Conservation (phyloP, 37 sponge, comb jelly and placozoan species). For the Ianthella basta region DNA sequence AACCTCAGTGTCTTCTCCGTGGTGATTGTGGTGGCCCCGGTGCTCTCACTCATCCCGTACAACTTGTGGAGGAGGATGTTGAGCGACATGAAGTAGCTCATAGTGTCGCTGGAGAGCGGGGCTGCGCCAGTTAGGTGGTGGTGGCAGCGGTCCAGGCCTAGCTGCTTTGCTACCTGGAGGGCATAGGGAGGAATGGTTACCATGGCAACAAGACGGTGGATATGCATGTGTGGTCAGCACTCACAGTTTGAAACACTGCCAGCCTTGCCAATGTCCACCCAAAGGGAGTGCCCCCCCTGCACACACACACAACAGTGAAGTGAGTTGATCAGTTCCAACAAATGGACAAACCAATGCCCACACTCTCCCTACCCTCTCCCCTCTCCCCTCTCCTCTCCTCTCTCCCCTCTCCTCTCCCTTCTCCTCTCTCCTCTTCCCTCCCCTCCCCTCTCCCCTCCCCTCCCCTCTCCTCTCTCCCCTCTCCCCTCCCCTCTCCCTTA, state of each 20-base stretch:
- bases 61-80: conserved; percentile 88
- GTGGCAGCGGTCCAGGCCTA: conserved; percentile 83
- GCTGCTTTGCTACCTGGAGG: conserved; percentile 33
- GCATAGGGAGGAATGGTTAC: neutral
- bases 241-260: conserved; percentile 65
- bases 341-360: neutral
- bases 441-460: no score
- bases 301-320: neutral
- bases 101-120: conserved; percentile 81
- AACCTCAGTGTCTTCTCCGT: conserved; percentile 58
- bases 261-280: conserved; percentile 75
- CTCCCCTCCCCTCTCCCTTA: neutral
- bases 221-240: neutral
- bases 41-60: conserved; percentile 94
- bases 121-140: conserved; percentile 90
- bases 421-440: no score
- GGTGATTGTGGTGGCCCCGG: conserved; percentile 79
- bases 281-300: conserved; percentile 42
- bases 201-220: conserved; percentile 1
- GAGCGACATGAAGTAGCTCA: conserved; percentile 88
- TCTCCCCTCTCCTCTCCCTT: no score
- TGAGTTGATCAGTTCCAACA: no score
- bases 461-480: neutral
- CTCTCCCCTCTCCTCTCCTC: neutral
- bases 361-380: neutral